Evolutionary conservation across 2,797 vertebrate species (phyloP).

Genomic region (Acrossocheilus wenchowensis): DNA sequence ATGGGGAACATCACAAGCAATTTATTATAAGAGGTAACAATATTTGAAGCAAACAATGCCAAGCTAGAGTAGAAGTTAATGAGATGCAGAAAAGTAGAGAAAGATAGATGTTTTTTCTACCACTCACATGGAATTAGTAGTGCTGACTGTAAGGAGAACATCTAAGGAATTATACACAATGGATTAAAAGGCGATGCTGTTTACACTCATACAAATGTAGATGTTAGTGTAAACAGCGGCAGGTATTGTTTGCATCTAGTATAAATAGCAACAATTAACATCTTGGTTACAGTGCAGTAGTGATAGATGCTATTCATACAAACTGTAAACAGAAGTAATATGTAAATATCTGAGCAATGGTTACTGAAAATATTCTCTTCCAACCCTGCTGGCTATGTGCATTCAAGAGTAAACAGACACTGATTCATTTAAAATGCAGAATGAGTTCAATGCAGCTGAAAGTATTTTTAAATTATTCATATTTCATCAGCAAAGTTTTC

Average conservation of each 20-base stretch:
- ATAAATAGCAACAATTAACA: constrained; percentile 8
- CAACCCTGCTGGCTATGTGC: background rate
- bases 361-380: background rate
- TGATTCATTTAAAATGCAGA: background rate
- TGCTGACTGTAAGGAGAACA: background rate
- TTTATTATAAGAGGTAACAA: background rate
- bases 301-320: background rate
- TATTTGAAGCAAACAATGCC: background rate
- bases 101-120: background rate
- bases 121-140: background rate
- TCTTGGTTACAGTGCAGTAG: background rate
- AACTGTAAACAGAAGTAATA: background rate
- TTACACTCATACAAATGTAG: background rate
- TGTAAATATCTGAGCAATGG: background rate
- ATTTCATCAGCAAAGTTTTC: background rate
- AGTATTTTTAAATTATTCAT: background rate
- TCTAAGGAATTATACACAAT: background rate
- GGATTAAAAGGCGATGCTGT: background rate
- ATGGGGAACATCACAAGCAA: background rate
- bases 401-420: background rate
- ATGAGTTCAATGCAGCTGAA: background rate
- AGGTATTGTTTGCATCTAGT: background rate
- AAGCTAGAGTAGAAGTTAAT: background rate
- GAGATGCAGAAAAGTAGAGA: background rate
- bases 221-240: background rate